Evolutionary conservation across 2,797 vertebrate genomes (phyloP), one percentile per base, ranked within the genome.

Genomic region (Rhinogobio ventralis): DNA sequence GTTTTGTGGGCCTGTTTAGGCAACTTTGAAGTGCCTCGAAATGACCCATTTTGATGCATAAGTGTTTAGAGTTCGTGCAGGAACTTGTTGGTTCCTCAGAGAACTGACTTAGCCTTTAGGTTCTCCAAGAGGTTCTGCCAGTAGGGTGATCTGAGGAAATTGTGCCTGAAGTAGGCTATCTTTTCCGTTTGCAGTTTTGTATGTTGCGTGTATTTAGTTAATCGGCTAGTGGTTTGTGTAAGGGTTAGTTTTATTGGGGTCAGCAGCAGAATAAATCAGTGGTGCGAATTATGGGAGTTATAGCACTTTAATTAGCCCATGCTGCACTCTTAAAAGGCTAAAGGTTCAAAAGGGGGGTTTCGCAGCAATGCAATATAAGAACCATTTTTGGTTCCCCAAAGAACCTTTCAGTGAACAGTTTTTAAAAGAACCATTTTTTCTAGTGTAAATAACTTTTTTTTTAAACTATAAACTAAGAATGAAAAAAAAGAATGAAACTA

Each of bases 241-340:
- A 28, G 14, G 11, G 42, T 68, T 78, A 75, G n/a, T 69, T 49
- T 84, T 23, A 39, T 85, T 76, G 4, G n/a, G 81, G 76, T 49
- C 17, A 67, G 45, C 86, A 83, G 94, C 93, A 94, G 94, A 92
- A 94, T 93, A 93, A 92, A 20, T 53, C 6, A 36, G 3, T 8
- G 13, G 46, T 14, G 28, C 72, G 19, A 15, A 55, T n/a, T 55
- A 36, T n/a, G 10, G 2, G 5, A 20, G 25, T 20, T 33, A 25
- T 17, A 53, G 10, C 19, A 3, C 28, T 46, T 14, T 71, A 17
- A 46, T 28, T 0, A 74, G 30, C 33, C 11, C 6, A 20, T n/a
- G 42, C 15, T 5, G 2, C 45, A 28, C 60, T 15, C 13, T 28
- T 28, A 62, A 60, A 60, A 60, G 11, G 39, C 39, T 15, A 46